Evolutionary conservation across 37 sponge, comb jelly and placozoan genomes (phyloP).

Genomic region (Tethya wilhelma): DNA sequence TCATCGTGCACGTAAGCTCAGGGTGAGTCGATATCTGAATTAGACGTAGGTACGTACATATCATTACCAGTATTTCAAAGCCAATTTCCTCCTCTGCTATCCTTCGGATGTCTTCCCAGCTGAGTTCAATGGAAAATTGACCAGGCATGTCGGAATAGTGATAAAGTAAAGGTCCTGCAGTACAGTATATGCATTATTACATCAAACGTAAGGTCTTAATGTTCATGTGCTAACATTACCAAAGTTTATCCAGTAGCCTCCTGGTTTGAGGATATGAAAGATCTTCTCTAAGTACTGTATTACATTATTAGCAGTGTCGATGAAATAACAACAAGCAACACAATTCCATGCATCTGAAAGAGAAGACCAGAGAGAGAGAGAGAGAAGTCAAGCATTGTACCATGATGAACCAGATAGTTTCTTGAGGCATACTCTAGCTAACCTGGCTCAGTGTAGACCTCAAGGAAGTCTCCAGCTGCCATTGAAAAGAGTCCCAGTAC

Average conservation of each 20-base stretch:
- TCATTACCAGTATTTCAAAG: conserved; percentile 82
- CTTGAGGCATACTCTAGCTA: neutral
- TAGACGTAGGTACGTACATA: neutral
- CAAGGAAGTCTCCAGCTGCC: conserved; percentile 95
- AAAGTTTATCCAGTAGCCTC: conserved; percentile 95
- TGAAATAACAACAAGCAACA: conserved; percentile 80
- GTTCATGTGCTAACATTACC: too few relatives aligned
- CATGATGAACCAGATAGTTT: neutral
- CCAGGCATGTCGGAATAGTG: conserved; percentile 89
- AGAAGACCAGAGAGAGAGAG: neutral
- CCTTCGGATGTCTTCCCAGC: conserved; percentile 81
- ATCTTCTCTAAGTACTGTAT: conserved; percentile 91
- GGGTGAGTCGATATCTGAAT: neutral
- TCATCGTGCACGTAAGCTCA: neutral
- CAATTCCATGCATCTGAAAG: conserved; percentile 77
- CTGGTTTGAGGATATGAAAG: conserved; percentile 89
- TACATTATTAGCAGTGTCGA: conserved; percentile 97
- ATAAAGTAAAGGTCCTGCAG: conserved; percentile 90
- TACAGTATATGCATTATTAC: neutral
- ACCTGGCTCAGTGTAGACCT: conserved; percentile 84
- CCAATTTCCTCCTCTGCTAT: conserved; percentile 69
- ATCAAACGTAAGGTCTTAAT: too few relatives aligned
- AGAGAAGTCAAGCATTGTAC: neutral
- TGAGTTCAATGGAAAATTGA: conserved; percentile 87
- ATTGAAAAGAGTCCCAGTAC: conserved; percentile 83